phyloP scores from a whole-genome alignment of 2,888 invertebrate genomes.

The Drosophila subquinaria region DNA sequence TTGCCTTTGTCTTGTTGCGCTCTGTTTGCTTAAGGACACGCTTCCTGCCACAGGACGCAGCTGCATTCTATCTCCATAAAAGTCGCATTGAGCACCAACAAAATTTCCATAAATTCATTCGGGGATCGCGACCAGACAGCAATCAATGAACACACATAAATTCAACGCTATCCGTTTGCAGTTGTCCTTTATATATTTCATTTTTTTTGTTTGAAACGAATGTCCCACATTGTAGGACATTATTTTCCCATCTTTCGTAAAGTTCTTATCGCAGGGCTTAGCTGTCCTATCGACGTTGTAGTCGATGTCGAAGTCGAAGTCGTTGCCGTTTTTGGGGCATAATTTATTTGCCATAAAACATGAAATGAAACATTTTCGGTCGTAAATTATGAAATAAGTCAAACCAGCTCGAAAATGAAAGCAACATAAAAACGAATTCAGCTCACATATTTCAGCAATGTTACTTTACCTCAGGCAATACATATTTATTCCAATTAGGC shows the following conservation, averaged over 20 bases:
- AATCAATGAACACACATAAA: slow-evolving; percentile 79
- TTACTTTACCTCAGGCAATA: slow-evolving; percentile 17
- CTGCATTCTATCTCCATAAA: slow-evolving; percentile 79
- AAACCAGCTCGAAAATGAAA: slow-evolving; percentile 40
- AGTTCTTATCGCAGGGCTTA: slow-evolving; percentile 70
- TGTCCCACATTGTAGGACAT: slow-evolving; percentile 55
- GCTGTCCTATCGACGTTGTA: slow-evolving; percentile 36
- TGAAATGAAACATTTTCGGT: slow-evolving; percentile 76
- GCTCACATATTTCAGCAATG: slow-evolving; percentile 10
- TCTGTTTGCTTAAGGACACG: slow-evolving; percentile 22
- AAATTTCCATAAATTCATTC: slow-evolving; percentile 76
- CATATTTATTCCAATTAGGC: slow-evolving; percentile 51
- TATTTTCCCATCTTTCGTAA: slow-evolving; percentile 67
- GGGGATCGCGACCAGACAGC: slow-evolving; percentile 47
- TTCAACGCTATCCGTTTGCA: slow-evolving; percentile 63
- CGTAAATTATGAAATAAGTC: slow-evolving; percentile 75
- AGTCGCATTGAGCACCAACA: slow-evolving; percentile 57
- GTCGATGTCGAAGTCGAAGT: slow-evolving; percentile 2
- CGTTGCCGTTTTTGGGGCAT: slow-evolving; percentile 47
- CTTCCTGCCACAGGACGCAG: slow-evolving; percentile 49
- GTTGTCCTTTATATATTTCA: slow-evolving; percentile 18
- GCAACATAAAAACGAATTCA: slow-evolving; percentile 38
- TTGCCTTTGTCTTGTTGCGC: slow-evolving; percentile 44
- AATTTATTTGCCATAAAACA: slow-evolving; percentile 79
- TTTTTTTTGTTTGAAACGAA: slow-evolving; percentile 8